Evolutionary conservation across 2,888 invertebrate genomes (phyloP), one percentile per base, ranked within the genome.

Genomic region (Serripes groenlandicus): DNA sequence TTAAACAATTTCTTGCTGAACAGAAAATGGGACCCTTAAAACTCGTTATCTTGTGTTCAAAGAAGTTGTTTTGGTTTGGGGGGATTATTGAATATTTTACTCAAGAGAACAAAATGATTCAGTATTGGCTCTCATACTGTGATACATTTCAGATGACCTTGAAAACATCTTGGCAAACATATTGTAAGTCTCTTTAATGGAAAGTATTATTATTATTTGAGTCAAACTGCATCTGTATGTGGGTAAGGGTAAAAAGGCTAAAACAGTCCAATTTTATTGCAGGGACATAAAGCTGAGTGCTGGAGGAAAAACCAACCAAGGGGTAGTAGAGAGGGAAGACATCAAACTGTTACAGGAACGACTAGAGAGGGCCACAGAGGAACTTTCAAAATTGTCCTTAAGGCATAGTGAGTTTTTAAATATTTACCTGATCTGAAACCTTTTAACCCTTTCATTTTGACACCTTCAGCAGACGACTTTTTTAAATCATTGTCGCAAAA

Each of bases 341-440:
- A 66, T 66, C 9, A 37, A 66, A 42, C 56, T 37, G 3, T 72
- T 90, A 30, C 84, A 89, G 77, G 58, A 69, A 21, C 73, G 88
- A 54, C 85, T 91, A 42, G 80, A 89, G 34, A 88, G 85, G 34
- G 89, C 88, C 11, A 88, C 84, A 18, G 64, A 74, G 54, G 87
- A 89, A 49, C 78, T 91, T 49, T 76, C 86, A 37, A 78, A 72
- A 30, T 70, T 85, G 52, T 70, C 83, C 28, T 9, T 42, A 7
- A 66, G 42, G n/a, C 37, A 66, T 66, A 66, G 66, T 66, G 62
- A 62, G 62, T 62, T 56, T 11, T n/a, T 49, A 42, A 42, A 42
- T 42, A 42, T 42, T 42, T 7, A 42, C 7, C 42, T 42, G 42
- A 18, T 11, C 42, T 42, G 9, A 9, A 42, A 42, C 42, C 42